phyloP scores from a whole-genome alignment of 2,888 invertebrate genomes.

The Operophtera brumata region DNA sequence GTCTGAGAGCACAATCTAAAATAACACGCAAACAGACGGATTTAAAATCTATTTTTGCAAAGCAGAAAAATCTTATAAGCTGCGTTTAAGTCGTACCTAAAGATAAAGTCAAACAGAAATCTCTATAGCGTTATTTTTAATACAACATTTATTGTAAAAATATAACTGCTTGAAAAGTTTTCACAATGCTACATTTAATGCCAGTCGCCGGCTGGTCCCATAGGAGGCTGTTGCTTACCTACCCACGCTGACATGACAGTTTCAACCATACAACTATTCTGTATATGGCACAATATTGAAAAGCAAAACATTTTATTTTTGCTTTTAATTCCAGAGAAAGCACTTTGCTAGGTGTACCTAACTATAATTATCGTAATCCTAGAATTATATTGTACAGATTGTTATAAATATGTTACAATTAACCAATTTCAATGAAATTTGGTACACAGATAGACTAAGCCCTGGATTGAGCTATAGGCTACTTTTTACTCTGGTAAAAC shows the following conservation, averaged over 20 bases:
- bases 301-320: slow-evolving; percentile 3
- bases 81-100: too few species aligned
- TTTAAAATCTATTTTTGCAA: too few species aligned
- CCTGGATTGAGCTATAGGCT: too few species aligned
- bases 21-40: too few species aligned
- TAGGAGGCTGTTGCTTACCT: slow-evolving; percentile 14
- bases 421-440: neutral
- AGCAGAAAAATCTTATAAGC: too few species aligned
- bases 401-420: neutral
- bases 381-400: neutral
- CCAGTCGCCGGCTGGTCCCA: slow-evolving; percentile 15
- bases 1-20: too few species aligned
- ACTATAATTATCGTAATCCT: slow-evolving; percentile 9
- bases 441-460: too few species aligned
- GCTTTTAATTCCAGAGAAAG: slow-evolving; percentile 14
- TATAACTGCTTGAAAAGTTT: slow-evolving; percentile 14
- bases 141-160: slow-evolving; percentile 9
- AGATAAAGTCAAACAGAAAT: neutral
- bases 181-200: slow-evolving; percentile 14
- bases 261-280: slow-evolving; percentile 7
- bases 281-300: slow-evolving; percentile 8
- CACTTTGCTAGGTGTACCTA: slow-evolving; percentile 2
- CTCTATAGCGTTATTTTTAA: slow-evolving; percentile 5
- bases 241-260: neutral
- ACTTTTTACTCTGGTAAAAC: too few species aligned